Conservation (phyloP, 2,113 vertebrate species). For the Epinephelus cyanopodus region DNA sequence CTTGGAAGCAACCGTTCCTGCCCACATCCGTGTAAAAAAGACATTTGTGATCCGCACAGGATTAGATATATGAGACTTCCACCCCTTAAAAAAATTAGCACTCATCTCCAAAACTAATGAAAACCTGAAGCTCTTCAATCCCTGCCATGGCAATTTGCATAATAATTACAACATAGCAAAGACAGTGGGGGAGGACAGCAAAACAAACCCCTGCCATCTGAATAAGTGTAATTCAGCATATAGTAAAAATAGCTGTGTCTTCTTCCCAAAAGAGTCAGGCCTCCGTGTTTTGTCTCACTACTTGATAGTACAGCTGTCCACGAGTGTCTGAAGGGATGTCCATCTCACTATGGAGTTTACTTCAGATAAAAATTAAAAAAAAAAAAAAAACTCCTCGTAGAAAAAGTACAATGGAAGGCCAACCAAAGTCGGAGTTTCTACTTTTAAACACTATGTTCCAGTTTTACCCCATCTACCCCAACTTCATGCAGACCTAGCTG, state of each 20-base stretch:
- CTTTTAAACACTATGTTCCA: no score
- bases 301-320: neutral
- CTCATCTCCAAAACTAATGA: constrained; percentile 68
- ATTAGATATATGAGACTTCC: constrained; percentile 22
- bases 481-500: no score
- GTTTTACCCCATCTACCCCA: no score
- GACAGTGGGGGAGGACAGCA: constrained; percentile 70
- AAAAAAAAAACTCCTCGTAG: no score
- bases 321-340: constrained; percentile 12
- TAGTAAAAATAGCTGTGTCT: constrained; percentile 51
- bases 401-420: no score
- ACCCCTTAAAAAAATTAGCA: constrained; percentile 56
- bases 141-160: constrained; percentile 64
- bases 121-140: constrained; percentile 66
- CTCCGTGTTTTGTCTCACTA: constrained; percentile 23
- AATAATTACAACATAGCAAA: constrained; percentile 69
- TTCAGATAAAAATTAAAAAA: neutral
- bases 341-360: constrained; percentile 4
- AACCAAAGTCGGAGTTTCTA: no score
- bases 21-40: constrained; percentile 25
- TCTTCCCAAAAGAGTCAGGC: constrained; percentile 18
- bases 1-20: neutral
- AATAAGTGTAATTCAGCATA: constrained; percentile 54
- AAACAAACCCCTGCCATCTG: constrained; percentile 66
- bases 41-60: constrained; percentile 25